These are phyloP conservation scores for Mythimna albipuncta DNA, from an alignment of 2,888 invertebrate species.

Conservation along the genomic window DNA sequence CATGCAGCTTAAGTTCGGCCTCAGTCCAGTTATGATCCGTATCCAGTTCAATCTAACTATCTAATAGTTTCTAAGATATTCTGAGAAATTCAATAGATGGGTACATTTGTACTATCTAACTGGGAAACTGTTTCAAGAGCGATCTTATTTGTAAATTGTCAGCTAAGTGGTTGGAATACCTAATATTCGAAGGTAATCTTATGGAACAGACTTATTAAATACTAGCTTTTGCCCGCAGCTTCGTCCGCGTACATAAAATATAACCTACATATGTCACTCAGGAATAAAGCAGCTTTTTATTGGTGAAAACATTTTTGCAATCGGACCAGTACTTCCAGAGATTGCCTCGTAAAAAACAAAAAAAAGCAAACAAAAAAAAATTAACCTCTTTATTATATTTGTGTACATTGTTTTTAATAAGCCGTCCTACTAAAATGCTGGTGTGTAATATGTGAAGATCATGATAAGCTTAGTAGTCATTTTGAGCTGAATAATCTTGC, in stretches of 20 bases:
- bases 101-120: constrained; percentile 19
- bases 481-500: neutral
- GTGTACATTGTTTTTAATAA: too few relatives aligned
- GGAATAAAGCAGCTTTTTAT: too few relatives aligned
- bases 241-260: too few relatives aligned
- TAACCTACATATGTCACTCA: too few relatives aligned
- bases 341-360: too few relatives aligned
- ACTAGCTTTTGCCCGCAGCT: too few relatives aligned
- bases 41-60: constrained; percentile 25
- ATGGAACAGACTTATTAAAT: neutral
- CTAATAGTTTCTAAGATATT: constrained; percentile 48
- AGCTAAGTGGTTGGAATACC: neutral
- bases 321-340: too few relatives aligned
- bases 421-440: neutral
- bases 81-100: constrained; percentile 34
- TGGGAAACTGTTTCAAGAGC: constrained; percentile 32
- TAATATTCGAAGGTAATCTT: neutral
- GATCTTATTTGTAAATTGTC: constrained; percentile 12
- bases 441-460: neutral
- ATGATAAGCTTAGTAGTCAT: neutral
- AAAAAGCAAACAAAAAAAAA: too few relatives aligned
- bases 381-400: too few relatives aligned
- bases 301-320: too few relatives aligned
- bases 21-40: constrained; percentile 20
- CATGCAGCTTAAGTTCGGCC: neutral